Conservation (phyloP, 2,888 invertebrate genomes). For the Agrilus mali region DNA sequence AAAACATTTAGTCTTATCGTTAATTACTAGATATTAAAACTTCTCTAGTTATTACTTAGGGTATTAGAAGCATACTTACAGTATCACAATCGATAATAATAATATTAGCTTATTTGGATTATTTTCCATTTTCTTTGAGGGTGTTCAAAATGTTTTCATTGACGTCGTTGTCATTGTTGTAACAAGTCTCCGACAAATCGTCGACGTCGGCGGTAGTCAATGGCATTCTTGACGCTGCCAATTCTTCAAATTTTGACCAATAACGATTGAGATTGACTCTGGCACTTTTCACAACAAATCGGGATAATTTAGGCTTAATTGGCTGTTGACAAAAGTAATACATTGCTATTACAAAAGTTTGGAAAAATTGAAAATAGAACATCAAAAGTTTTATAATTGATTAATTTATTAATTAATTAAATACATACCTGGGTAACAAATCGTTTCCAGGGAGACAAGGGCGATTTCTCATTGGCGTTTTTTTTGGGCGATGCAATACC, state of each 20-base stretch:
- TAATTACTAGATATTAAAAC: too few species aligned
- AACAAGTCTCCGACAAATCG: conserved; percentile 14
- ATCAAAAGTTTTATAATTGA: too few species aligned
- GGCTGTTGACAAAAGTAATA: conserved; percentile 36
- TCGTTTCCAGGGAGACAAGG: conserved; percentile 45
- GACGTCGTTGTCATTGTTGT: conserved; percentile 30
- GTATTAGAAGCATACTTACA: too few species aligned
- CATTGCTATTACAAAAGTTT: background rate
- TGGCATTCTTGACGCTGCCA: conserved; percentile 29
- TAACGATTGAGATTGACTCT: conserved; percentile 52
- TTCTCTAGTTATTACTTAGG: too few species aligned
- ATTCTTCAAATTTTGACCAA: conserved; percentile 49
- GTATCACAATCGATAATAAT: background rate
- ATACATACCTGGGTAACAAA: conserved; percentile 42
- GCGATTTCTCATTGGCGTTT: conserved; percentile 23
- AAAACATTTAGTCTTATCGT: too few species aligned
- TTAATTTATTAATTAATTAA: too few species aligned
- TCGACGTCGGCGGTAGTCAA: conserved; percentile 29
- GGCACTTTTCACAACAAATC: conserved; percentile 42
- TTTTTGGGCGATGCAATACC: too few species aligned
- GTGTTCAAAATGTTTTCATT: conserved; percentile 45
- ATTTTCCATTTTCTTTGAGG: conserved; percentile 42
- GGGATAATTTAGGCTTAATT: conserved; percentile 43
- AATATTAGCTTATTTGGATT: conserved; percentile 1
- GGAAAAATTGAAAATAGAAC: too few species aligned